phyloP scores from a whole-genome alignment of 35 echinoderm and acorn worm species.

The Apostichopus californicus region DNA sequence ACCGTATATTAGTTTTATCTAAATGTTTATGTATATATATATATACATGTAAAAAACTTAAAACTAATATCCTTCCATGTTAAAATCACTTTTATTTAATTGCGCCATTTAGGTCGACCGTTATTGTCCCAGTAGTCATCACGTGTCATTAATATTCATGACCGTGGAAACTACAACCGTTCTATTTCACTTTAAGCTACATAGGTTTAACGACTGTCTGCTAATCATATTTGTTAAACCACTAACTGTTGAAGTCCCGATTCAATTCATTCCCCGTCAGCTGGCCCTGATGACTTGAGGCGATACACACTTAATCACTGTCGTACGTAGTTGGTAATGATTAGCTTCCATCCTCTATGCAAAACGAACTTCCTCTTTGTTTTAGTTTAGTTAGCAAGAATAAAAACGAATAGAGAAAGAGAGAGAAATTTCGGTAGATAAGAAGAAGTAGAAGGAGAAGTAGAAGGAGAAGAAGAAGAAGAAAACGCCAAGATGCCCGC shows the following conservation, averaged over 20 bases:
- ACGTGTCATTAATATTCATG: too few species aligned
- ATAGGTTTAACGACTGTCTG: not conserved
- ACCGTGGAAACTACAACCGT: too few species aligned
- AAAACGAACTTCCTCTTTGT: not conserved
- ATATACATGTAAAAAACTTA: too few species aligned
- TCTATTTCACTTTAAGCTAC: too few species aligned
- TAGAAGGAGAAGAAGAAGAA: not conserved
- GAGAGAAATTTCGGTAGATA: too few species aligned
- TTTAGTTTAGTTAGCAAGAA: too few species aligned
- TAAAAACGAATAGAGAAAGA: not conserved
- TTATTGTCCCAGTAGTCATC: too few species aligned
- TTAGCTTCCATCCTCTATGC: not conserved
- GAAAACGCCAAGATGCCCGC: not conserved
- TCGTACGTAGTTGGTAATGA: not conserved
- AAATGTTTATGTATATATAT: too few species aligned
- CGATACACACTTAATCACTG: not conserved
- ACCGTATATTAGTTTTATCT: too few species aligned
- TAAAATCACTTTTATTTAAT: too few species aligned
- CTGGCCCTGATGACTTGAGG: not conserved
- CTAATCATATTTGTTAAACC: conserved; percentile 7
- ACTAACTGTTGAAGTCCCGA: not conserved
- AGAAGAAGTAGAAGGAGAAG: not conserved
- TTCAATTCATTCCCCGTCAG: conserved; percentile 8
- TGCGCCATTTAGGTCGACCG: too few species aligned
- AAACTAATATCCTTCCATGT: too few species aligned